Base-by-base conservation (phyloP, 2,888 invertebrate species). In the Gastracanthus pulcherrimus region DNA sequence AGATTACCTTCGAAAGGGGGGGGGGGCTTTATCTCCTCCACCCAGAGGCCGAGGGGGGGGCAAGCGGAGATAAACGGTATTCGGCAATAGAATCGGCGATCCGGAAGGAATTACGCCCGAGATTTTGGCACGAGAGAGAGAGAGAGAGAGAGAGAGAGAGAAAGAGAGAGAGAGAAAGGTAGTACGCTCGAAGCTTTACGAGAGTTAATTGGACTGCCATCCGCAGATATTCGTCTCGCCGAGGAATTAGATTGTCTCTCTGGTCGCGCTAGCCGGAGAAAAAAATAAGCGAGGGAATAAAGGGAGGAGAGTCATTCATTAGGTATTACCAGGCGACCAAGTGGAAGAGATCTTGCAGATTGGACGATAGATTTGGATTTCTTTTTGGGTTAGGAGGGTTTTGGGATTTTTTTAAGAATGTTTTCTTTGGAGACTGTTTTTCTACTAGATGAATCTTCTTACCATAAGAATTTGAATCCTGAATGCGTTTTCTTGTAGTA, bases 141-240 rank as follows among this genome's bases (percentile, higher is more conserved):
- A 9, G 41, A 9, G 41, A 41, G 41, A 9, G 9, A 41, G 3
- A 9, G 41, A 41, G 9, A 9, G 41, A 41, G 41, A 2, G 41
- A 3, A 16, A 9, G n/a, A 26, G 19, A 3, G 23, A 38, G 48
- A 51, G n/a, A n/a, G n/a, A n/a, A n/a, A n/a, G n/a, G n/a, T n/a
- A n/a, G n/a, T n/a, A n/a, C n/a, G n/a, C n/a, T n/a, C 7, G 7
- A 19, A 29, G 81, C 72, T 71, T 72, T 67, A 41, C 78, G 62
- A 51, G 76, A 76, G 76, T 80, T 83, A 83, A 83, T 83, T 83
- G 83, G 75, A 80, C 80, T 83, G 82, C 82, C 83, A 80, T 82
- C 72, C 70, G 55, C 83, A 83, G 83, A 76, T 79, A 79, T 72
- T 81, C 71, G 81, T 81, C 77, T 79, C 29, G 72, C 74, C 23